These are phyloP conservation scores for Muntiacus reevesi DNA, from an alignment of 2,113 vertebrate genomes.

Conservation along the genomic window DNA sequence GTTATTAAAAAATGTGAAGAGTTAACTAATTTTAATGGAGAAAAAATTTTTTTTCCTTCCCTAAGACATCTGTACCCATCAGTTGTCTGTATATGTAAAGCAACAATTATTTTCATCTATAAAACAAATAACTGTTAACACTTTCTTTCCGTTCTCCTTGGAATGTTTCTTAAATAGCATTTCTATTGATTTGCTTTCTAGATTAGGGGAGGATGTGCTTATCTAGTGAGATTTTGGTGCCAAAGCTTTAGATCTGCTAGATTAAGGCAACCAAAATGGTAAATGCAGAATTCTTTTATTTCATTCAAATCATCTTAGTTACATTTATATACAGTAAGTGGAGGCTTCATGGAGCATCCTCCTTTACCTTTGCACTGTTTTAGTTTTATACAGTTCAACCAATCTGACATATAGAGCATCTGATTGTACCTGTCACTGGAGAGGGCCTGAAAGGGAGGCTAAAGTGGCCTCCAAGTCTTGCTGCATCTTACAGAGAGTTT, in stretches of 20 bases:
- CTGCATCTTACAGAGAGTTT: background rate
- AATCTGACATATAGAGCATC: background rate
- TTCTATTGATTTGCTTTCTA: background rate
- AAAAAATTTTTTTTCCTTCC: constrained; percentile 13
- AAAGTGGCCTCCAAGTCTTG: background rate
- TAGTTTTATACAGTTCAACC: background rate
- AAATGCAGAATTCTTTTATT: background rate
- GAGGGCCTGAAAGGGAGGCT: background rate
- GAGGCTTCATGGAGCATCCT: background rate
- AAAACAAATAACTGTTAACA: background rate
- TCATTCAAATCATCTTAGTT: constrained; percentile 1
- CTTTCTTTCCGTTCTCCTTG: background rate
- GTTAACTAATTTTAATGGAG: constrained; percentile 1
- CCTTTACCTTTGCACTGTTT: background rate
- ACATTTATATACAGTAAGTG: background rate
- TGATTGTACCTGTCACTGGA: background rate
- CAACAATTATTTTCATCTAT: background rate
- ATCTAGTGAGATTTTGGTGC: background rate
- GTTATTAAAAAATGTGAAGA: background rate
- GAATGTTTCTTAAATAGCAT: background rate
- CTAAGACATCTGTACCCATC: background rate
- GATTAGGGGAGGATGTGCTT: background rate
- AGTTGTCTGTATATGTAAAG: background rate
- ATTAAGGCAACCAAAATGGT: background rate
- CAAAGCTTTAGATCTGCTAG: background rate